A percentile compares a stretch with the other conserved stretches of the same genome.
These are phyloP conservation scores for Aphrocallistes beatrix DNA, from an alignment of 37 sponge, comb jelly and placozoan genomes.

Conservation along the genomic window DNA sequence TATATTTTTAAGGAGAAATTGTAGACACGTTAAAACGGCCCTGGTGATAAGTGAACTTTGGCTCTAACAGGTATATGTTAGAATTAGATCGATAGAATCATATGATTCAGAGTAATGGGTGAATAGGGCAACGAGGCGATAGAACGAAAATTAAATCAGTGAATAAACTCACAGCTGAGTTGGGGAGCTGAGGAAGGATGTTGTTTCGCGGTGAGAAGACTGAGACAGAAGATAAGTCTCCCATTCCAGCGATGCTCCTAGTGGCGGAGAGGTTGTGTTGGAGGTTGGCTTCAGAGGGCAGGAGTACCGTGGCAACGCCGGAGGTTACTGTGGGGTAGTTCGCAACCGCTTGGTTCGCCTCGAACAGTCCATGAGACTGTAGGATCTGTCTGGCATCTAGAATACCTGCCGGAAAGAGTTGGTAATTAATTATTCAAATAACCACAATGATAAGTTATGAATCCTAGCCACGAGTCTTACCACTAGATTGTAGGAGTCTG, in stretches of 20 bases:
- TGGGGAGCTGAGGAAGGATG: not conserved
- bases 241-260: not conserved
- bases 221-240: not conserved
- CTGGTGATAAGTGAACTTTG: not conserved
- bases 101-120: not conserved
- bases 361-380: not conserved
- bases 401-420: not conserved
- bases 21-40: too few relatives aligned
- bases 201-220: not conserved
- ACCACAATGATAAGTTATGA: not conserved
- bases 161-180: not conserved
- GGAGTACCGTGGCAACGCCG: not conserved
- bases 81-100: not conserved
- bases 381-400: not conserved
- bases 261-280: not conserved
- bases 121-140: not conserved
- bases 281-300: not conserved
- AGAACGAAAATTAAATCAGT: not conserved
- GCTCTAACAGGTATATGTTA: not conserved
- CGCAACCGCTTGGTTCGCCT: not conserved
- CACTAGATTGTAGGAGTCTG: not conserved
- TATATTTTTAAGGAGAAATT: too few relatives aligned
- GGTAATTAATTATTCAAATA: not conserved
- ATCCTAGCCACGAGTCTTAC: not conserved
- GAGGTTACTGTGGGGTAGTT: not conserved